These are phyloP conservation scores for Rhizomys pruinosus DNA, from an alignment of 2,113 vertebrate species.

Conservation along the genomic window DNA sequence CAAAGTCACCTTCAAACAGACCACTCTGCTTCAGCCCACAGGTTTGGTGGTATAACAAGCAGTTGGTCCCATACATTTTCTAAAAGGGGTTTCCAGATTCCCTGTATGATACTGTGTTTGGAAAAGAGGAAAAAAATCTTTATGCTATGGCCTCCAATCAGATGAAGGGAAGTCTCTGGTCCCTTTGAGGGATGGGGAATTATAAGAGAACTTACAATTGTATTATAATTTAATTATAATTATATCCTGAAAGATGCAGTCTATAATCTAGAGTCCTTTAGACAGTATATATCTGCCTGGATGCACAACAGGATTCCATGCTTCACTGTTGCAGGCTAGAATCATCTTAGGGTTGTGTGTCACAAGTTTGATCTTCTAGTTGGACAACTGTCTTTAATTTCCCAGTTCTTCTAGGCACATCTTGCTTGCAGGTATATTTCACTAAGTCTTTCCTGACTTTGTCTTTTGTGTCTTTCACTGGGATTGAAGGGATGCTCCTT, in stretches of 20 bases:
- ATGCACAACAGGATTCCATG: not conserved
- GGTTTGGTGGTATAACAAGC: constrained; percentile 67
- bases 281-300: too few species aligned
- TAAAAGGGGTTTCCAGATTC: constrained; percentile 75
- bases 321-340: not conserved
- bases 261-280: not conserved
- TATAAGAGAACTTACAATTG: not conserved
- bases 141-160: not conserved
- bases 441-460: not conserved
- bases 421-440: not conserved
- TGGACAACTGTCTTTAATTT: not conserved
- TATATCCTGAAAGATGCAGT: not conserved
- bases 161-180: not conserved
- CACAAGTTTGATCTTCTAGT: not conserved
- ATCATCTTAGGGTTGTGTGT: not conserved
- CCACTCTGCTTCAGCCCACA: constrained; percentile 63
- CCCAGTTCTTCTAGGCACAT: too few species aligned
- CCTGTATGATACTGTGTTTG: not conserved
- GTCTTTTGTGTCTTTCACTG: constrained; percentile 35
- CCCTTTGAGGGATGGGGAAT: not conserved
- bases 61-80: constrained; percentile 79
- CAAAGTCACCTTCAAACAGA: constrained; percentile 78
- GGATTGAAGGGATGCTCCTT: not conserved
- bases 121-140: not conserved
- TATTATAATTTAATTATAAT: too few species aligned